phyloP scores from a whole-genome alignment of 2,888 invertebrate genomes.

The Leucania comma region DNA sequence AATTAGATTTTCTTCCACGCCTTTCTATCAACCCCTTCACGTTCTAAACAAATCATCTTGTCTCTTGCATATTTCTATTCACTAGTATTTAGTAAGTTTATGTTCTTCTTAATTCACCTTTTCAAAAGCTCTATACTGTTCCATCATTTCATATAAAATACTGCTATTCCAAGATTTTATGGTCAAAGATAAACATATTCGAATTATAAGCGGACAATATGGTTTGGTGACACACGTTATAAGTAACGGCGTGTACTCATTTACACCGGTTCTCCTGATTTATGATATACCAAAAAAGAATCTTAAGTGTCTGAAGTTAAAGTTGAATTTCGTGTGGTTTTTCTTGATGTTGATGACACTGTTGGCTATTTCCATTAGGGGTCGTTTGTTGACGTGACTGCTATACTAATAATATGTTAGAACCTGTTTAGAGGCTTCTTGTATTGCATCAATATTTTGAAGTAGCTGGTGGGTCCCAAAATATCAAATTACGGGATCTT shows the following conservation, averaged over 20 bases:
- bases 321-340: conserved; percentile 65
- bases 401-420: conserved; percentile 68
- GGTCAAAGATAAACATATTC: conserved; percentile 77
- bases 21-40: neutral
- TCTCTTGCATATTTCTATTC: neutral
- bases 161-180: conserved; percentile 59
- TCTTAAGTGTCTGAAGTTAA: conserved; percentile 59
- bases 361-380: conserved; percentile 76
- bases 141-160: conserved; percentile 40
- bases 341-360: conserved; percentile 69
- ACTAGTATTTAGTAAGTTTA: neutral
- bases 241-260: conserved; percentile 85
- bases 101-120: conserved; percentile 8
- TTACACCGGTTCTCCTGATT: conserved; percentile 70
- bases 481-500: conserved; percentile 29
- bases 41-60: neutral
- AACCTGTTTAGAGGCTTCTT: conserved; percentile 74
- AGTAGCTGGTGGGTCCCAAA: conserved; percentile 38
- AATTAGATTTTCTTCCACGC: neutral
- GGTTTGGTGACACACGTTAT: conserved; percentile 82
- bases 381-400: conserved; percentile 83
- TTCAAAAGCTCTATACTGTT: neutral
- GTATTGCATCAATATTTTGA: conserved; percentile 47
- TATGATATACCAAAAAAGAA: conserved; percentile 56
- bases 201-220: conserved; percentile 77